A percentile compares a stretch with the other conserved stretches of the same genome.
Conservation (phyloP, 2,797 vertebrate genomes). For the Enteromius trimaculatus region DNA sequence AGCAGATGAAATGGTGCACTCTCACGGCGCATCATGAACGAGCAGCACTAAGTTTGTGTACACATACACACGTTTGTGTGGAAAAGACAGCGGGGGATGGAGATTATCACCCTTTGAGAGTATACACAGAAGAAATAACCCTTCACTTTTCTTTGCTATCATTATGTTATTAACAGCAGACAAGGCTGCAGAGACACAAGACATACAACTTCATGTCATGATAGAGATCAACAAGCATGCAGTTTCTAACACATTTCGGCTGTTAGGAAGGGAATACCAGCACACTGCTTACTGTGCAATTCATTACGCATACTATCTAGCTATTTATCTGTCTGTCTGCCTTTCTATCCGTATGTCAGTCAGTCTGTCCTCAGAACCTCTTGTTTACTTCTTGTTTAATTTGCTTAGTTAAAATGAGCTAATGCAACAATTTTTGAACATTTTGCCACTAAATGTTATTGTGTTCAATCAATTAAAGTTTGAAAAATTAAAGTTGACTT, state of each 20-base stretch:
- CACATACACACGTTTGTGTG: slow-evolving; percentile 24
- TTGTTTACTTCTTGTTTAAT: background rate
- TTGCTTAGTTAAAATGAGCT: background rate
- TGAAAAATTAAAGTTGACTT: background rate
- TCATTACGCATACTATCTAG: background rate
- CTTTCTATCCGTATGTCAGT: background rate
- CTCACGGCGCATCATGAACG: slow-evolving; percentile 20
- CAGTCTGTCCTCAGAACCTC: background rate
- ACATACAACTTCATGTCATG: slow-evolving; percentile 10
- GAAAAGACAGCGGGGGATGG: slow-evolving; percentile 35
- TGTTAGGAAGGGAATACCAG: slow-evolving; percentile 1
- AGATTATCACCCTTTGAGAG: slow-evolving; percentile 38
- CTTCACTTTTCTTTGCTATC: background rate
- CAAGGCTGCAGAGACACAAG: slow-evolving; percentile 24
- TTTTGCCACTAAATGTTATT: background rate
- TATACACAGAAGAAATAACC: slow-evolving; percentile 28
- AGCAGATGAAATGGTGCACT: slow-evolving; percentile 36
- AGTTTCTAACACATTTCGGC: slow-evolving; percentile 20
- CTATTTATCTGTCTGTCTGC: background rate
- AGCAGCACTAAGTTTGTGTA: slow-evolving; percentile 12
- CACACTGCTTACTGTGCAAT: background rate
- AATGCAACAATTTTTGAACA: background rate
- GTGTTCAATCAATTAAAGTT: background rate
- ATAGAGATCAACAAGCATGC: slow-evolving; percentile 25
- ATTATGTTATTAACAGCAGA: slow-evolving; percentile 38